Evolutionary conservation across 2,888 invertebrate species (phyloP), one percentile per base, ranked within the genome.

Genomic region (Apamea anceps): DNA sequence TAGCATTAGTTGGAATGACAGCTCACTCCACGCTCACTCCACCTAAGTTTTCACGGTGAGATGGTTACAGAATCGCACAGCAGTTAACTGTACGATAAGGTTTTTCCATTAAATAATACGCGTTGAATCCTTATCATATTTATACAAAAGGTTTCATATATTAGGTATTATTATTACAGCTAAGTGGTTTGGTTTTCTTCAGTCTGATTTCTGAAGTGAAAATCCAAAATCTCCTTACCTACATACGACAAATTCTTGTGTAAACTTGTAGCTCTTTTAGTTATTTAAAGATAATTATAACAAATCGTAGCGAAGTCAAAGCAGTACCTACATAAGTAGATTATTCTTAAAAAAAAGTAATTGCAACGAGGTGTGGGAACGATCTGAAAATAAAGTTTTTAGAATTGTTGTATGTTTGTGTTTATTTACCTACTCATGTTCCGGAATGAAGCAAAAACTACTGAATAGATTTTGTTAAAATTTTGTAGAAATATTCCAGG

Each of bases 51-150:
- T n/a, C n/a, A n/a, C n/a, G n/a, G n/a, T n/a, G n/a, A n/a, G n/a
- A n/a, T n/a, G n/a, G n/a, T n/a, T n/a, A n/a, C n/a, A n/a, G n/a
- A n/a, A n/a, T n/a, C n/a, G n/a, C n/a, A n/a, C n/a, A n/a, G n/a
- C n/a, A n/a, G 54, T 54, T 32, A 15, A 70, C 51, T 70, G 48
- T 28, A 42, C 72, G 21, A n/a, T n/a, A 15, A n/a, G n/a, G 18
- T 7, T 77, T 76, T 32, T 63, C n/a, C 28, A 15, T 63, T 63
- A 62, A 62, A 18, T 51, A 51, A 63, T 77, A 48, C 10, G 2
- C 4, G 13, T 28, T 48, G 28, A 65, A 51, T 15, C 21, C 48
- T 28, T 63, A 51, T 63, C 37, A 21, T 8, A n/a, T 63, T 51
- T 28, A 42, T 15, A 28, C 48, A 51, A 62, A 60, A 63, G 51